Evolutionary conservation across 1,140 invertebrate genomes (phyloP), one percentile per base, ranked within the genome.

Genomic region (Musca vetustissima): DNA sequence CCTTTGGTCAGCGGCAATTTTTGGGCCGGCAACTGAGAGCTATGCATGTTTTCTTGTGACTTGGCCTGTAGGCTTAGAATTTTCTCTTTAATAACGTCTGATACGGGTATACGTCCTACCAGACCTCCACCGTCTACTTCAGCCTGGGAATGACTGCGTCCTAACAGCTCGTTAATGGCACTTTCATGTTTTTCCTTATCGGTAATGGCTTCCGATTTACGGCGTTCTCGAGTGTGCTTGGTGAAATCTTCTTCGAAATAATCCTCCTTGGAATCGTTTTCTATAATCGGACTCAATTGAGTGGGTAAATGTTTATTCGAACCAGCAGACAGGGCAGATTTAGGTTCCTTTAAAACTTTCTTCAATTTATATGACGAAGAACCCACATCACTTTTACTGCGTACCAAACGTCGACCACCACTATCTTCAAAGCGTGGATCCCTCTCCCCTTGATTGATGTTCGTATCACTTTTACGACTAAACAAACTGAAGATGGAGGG

Each of bases 281-380:
- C 91, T 64, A 92, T 92, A 68, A 92, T 92, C 0, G 91, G 91
- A 17, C 90, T 91, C n/a, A 92, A 73, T 74, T 90, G 90, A 66
- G 88, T 87, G n/a, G 50, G 53, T 19, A 55, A n/a, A 32, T 64
- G 57, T 22, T 67, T 67, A 6, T 36, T 57, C 0, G 57, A 53
- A 17, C 49, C 28, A 21, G 55, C 61, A 2, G 25, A 13, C 17
- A 21, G 17, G 4, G 55, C 9, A 7, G 36, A 9, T 17, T 70
- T 70, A 0, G 55, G 2, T n/a, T 71, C 67, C n/a, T 71, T 67
- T n/a, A 67, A 55, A 4, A 57, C 32, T 22, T 67, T 69, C n/a
- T 71, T 69, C 6, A 70, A 22, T 59, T 13, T 70, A 73, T 71
- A 22, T 36, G 22, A 19, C 15, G 50, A 69, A 2, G 69, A 68